A percentile compares a stretch with the other conserved stretches of the same genome.
These are phyloP conservation scores for Amazonetta brasiliensis DNA, from an alignment of 2,797 vertebrate species.

Conservation along the genomic window DNA sequence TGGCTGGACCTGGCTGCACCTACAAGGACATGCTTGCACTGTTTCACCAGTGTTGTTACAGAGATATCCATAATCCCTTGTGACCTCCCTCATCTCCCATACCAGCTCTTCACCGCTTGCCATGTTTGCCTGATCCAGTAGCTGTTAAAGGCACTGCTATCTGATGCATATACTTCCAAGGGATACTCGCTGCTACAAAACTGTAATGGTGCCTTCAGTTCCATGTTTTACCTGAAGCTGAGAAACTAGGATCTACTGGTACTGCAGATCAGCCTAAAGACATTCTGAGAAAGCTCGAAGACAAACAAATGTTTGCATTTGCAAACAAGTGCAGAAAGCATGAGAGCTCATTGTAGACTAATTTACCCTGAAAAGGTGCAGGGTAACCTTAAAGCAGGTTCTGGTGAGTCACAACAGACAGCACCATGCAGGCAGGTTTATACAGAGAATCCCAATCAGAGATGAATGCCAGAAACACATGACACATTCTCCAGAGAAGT, in stretches of 20 bases:
- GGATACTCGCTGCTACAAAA: background rate
- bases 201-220: background rate
- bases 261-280: background rate
- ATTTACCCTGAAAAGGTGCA: background rate
- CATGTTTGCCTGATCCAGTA: rapidly evolving
- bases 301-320: background rate
- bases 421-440: background rate
- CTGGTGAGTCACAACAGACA: background rate
- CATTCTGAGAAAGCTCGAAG: background rate
- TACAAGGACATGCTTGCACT: background rate
- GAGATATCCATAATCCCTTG: background rate
- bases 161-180: background rate
- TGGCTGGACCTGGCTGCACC: background rate
- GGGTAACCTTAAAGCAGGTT: background rate
- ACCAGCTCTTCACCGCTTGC: background rate
- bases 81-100: background rate
- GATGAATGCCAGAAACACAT: background rate
- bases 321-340: background rate
- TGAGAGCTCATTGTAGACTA: background rate
- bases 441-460: background rate
- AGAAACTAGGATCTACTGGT: background rate
- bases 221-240: background rate
- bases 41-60: background rate
- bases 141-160: background rate
- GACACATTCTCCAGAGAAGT: background rate